Base-by-base conservation (phyloP, 2,888 invertebrate genomes). In the Smittia aterrima region DNA sequence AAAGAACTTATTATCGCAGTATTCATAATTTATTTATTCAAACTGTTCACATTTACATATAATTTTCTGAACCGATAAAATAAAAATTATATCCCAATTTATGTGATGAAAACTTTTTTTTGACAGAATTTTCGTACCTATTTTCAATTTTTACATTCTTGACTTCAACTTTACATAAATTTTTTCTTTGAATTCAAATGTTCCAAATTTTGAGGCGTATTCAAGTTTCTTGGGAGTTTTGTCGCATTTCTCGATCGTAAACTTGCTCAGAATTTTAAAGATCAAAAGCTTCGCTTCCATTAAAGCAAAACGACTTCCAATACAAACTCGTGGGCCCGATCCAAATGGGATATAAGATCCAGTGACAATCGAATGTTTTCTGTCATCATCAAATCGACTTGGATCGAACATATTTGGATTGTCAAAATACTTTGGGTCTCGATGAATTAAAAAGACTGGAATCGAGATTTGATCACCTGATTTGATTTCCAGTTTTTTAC, bases 281-380 rank as follows among this genome's bases (percentile, higher is more conserved):
- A 72, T 2, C 38, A 72, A 22, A 7, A 62, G 32, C 20, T 72
- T 72, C 1, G 62, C 53, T 58, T 71, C 71, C 71, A 71, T 71
- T 1, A 71, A 11, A 18, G 53, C 54, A 58, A 71, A 71, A 0
- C 72, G 32, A n/a, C 22, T 22, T 32, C 72, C 72, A 13, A 72
- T 72, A 9, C 72, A 72, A 13, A 72, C 40, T 25, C 53, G 13
- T 16, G 53, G 53, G 20, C 72, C 72, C 41, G 22, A 47, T 3
- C 24, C 58, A n/a, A 72, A 72, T 6, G 72, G 72, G 3, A 72
- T 1, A 62, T 62, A 72, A 62, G 72, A 22, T 22, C 62, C 58
- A 4, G 25, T 24, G 16, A 62, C 40, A 40, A 72, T 72, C 16
- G 32, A 38, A 38, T 16, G 58, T 40, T 72, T 72, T 1, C 20